Evolutionary conservation across 2,888 invertebrate species (phyloP).

Genomic region (Temnothorax rugatulus): DNA sequence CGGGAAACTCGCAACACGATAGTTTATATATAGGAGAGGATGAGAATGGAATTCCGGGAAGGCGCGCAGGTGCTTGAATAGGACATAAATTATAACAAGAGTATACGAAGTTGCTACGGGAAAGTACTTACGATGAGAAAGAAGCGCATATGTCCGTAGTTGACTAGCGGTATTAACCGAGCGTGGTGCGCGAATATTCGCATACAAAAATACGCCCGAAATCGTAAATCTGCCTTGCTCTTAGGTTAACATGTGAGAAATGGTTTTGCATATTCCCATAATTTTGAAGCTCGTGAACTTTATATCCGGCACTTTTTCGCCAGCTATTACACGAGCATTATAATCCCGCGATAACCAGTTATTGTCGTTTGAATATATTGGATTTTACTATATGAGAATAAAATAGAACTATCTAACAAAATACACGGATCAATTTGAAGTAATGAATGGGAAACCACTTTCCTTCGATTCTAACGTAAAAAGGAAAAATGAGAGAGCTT

Average conservation of each 20-base stretch:
- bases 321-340: constrained; percentile 17
- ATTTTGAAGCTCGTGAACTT: constrained; percentile 5
- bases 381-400: neutral
- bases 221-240: constrained; percentile 67
- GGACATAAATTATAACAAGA: constrained; percentile 67
- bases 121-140: constrained; percentile 64
- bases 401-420: constrained; percentile 32
- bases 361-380: neutral
- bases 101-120: constrained; percentile 50
- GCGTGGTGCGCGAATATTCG: constrained; percentile 47
- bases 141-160: constrained; percentile 66
- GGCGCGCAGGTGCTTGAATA: constrained; percentile 63
- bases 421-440: constrained; percentile 57
- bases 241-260: constrained; percentile 65
- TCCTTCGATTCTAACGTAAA: constrained; percentile 21
- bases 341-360: neutral
- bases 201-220: constrained; percentile 65
- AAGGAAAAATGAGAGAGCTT: constrained; percentile 18
- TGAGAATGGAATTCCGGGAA: constrained; percentile 47
- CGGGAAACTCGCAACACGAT: constrained; percentile 38
- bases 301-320: constrained; percentile 9
- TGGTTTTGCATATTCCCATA: constrained; percentile 53
- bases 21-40: constrained; percentile 30
- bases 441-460: constrained; percentile 62
- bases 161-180: constrained; percentile 64